Evolutionary conservation across 2,113 vertebrate species (phyloP), one percentile per base, ranked within the genome.

Genomic region (Rhea americana): DNA sequence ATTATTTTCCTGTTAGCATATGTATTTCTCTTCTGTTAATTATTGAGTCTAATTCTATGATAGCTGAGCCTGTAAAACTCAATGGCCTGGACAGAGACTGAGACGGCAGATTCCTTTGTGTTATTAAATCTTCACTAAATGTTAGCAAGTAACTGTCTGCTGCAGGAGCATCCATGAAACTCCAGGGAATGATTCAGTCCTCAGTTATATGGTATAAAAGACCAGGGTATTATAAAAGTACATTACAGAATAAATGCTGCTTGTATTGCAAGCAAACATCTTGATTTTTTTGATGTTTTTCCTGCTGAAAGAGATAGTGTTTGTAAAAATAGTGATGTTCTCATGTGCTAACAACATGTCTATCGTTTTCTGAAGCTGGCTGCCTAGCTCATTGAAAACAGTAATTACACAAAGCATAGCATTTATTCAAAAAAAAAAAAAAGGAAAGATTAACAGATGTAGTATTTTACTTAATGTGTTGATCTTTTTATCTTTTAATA

Each of bases 211-310:
- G 22, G 62, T 1, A 2, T 5, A 22, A 7, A 18, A 37, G 39
- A 21, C 1, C 7, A 7, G 45, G 26, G 63, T 9, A 13, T 30
- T 50, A 18, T 2, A 7, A 4, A 32, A 26, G 37, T 8, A 25
- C 13, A 5, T 1, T 11, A 1, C 3, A 14, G 65, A 19, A n/a
- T 32, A 39, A 1, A 51, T 51, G 41, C 14, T 82, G 32, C 62
- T 25, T 58, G 68, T 11, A 2, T 1, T 65, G 65, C 19, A 8
- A 58, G 56, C 25, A 45, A 37, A 41, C 0, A 17, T 22, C 65
- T 71, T 20, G 4, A 0, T 1, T 35, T 16, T 53, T 30, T 1
- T 5, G 17, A n/a, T 9, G 0, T 28, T 28, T 37, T n/a, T 45
- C 37, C 37, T 53, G 45, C 7, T 13, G 41, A 3, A 32, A 53